A percentile compares a stretch with the other conserved stretches of the same genome.
These are phyloP conservation scores for Papilio elwesi DNA, from an alignment of 2,888 invertebrate species.

Conservation along the genomic window DNA sequence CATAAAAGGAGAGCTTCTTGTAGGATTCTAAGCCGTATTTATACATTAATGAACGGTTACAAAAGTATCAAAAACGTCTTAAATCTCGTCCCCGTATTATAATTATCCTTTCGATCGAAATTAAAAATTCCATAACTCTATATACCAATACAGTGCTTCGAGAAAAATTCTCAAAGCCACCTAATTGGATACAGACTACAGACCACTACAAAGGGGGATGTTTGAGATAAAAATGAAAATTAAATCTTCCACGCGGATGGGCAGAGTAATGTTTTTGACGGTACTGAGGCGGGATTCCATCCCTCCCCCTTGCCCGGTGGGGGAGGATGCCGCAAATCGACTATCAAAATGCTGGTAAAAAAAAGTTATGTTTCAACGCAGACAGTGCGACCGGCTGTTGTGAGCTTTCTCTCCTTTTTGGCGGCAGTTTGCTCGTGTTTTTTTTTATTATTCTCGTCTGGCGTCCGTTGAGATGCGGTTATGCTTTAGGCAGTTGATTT, in stretches of 20 bases:
- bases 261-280: constrained; percentile 84
- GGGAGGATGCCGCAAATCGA: constrained; percentile 79
- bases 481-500: constrained; percentile 28
- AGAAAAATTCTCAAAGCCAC: constrained; percentile 80
- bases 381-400: constrained; percentile 69
- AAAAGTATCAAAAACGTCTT: too few relatives aligned
- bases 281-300: constrained; percentile 65
- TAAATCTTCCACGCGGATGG: constrained; percentile 84
- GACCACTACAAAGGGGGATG: constrained; percentile 84
- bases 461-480: constrained; percentile 44
- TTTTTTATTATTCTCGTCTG: constrained; percentile 57
- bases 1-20: too few relatives aligned
- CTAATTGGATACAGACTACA: constrained; percentile 82
- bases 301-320: constrained; percentile 48
- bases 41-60: too few relatives aligned
- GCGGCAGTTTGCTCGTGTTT: constrained; percentile 52
- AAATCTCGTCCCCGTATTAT: too few relatives aligned
- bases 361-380: constrained; percentile 70
- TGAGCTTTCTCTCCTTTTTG: constrained; percentile 60
- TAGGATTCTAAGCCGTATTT: too few relatives aligned
- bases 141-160: constrained; percentile 62
- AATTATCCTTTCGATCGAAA: constrained; percentile 60
- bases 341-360: constrained; percentile 81
- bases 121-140: constrained; percentile 82
- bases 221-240: constrained; percentile 85